Base-by-base conservation (phyloP, 2,113 vertebrate species). In the Triplophysa siluroides region DNA sequence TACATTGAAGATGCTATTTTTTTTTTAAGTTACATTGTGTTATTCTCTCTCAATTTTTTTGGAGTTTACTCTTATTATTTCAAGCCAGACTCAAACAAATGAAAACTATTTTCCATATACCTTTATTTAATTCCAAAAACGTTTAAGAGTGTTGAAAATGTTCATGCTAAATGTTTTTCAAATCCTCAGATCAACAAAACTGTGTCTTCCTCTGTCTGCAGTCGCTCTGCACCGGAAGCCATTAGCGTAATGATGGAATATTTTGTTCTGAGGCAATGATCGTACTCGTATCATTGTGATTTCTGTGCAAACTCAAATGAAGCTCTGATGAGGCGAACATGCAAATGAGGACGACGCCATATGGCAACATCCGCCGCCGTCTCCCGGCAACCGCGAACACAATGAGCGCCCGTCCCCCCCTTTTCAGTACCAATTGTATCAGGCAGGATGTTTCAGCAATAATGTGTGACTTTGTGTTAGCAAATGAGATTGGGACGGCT, bases 281-380 rank as follows among this genome's bases (percentile, higher is more conserved):
- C 56, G 26, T 74, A 43, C 52, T 45, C 33, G 71, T 61, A 23
- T 61, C 14, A 43, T 75, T 75, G 38, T 75, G 73, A 75, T 75
- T 75, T 75, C 73, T 63, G 16, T 62, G 60, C 60, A 0, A 52
- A 23, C 73, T 63, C 12, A 54, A 54, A 69, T 76, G 50, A 73
- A 67, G 62, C 19, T 41, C 45, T 84, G 81, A 89, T 85, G 64
- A 83, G 67, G 79, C 19, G 16, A 72, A 82, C 71, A 83, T 85
- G 79, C 64, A 23, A 81, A 83, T 85, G 67, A 80, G 61, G 33
- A 24, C 3, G 26, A 47, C 64, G 83, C 62, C 67, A 65, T 43
- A n/a, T 83, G 74, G 13, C 61, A 69, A 78, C 80, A 65, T 0
- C 84, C 78, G 79, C 83, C 62, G 9, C 72, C 61, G 72, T 84